Evolutionary conservation across 2,113 vertebrate species (phyloP), one percentile per base, ranked within the genome.

Genomic region (Oriolus oriolus): DNA sequence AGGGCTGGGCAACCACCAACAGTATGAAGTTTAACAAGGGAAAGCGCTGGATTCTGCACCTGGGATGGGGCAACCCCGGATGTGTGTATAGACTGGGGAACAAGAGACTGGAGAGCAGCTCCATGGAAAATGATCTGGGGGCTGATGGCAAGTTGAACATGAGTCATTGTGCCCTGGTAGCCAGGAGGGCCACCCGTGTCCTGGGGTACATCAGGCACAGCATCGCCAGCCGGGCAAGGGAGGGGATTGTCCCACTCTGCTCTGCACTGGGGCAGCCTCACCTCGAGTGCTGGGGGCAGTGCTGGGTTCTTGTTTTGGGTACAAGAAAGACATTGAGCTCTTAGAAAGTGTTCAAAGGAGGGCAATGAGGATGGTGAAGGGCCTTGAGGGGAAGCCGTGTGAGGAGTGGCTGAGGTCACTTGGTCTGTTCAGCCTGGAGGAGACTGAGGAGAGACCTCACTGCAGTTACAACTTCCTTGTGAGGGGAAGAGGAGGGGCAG

Each of bases 91-190:
- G 52, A 17, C 11, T 24, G 20, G 15, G 33, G 33, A 45, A 6
- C 11, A 8, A 52, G 31, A 73, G 16, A 3, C 13, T 52, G 60
- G 23, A 74, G 45, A 66, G 18, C 33, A n/a, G 28, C 16, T 21
- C 19, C 28, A 14, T 16, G 11, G 33, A 59, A 59, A 6, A 2
- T 1, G 19, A 20, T 6, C 19, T 66, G 27, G 11, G 18, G 10
- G 7, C 7, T 10, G 20, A 0, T 39, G 16, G 1, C 37, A 52
- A 24, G 19, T 0, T 65, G 15, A 39, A 22, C 1, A 0, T 8
- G 16, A 45, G 7, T 0, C 44, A 59, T 33, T 52, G 52, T 52
- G 52, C 8, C 44, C 37, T 74, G 59, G 6, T 23, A n/a, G 37
- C 33, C 60, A 52, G 37, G 4, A 66, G 27, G 8, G 18, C 2